Evolutionary conservation across 2,888 invertebrate species (phyloP).

Genomic region (Epiblema foenella): DNA sequence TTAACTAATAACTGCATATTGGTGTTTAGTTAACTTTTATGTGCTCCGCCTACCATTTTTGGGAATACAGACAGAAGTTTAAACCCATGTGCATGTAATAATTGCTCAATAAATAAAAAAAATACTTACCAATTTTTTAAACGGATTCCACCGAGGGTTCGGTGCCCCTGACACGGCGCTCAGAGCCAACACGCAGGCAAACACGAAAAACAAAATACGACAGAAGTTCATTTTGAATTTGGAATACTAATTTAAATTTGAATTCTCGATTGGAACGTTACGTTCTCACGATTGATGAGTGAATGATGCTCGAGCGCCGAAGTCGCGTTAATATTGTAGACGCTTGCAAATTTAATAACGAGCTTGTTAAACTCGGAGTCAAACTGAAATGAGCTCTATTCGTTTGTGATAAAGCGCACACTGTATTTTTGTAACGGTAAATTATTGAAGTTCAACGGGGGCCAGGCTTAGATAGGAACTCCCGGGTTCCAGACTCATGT

Average conservation of each 20-base stretch:
- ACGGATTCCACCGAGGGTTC: constrained; percentile 59
- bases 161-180: constrained; percentile 53
- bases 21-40: too few relatives aligned
- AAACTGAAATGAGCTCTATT: constrained; percentile 12
- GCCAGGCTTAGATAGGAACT: constrained; percentile 29
- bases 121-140: constrained; percentile 57
- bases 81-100: background rate
- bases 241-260: constrained; percentile 20
- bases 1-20: too few relatives aligned
- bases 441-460: constrained; percentile 10
- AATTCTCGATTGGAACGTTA: constrained; percentile 11
- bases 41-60: too few relatives aligned
- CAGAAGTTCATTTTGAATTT: constrained; percentile 61
- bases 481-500: constrained; percentile 13
- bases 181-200: constrained; percentile 58
- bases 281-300: constrained; percentile 27
- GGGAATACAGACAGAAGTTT: too few relatives aligned
- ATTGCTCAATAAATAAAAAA: background rate
- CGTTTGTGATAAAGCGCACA: background rate
- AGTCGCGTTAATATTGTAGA: constrained; percentile 29
- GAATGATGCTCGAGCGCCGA: constrained; percentile 33
- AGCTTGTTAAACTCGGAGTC: background rate
- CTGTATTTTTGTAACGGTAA: constrained; percentile 2
- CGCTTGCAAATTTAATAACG: constrained; percentile 8
- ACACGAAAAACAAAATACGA: constrained; percentile 59